Evolutionary conservation across 35 echinoderm and acorn worm genomes (phyloP), one percentile per base, ranked within the genome.

Genomic region (Ophioderma brevispina): DNA sequence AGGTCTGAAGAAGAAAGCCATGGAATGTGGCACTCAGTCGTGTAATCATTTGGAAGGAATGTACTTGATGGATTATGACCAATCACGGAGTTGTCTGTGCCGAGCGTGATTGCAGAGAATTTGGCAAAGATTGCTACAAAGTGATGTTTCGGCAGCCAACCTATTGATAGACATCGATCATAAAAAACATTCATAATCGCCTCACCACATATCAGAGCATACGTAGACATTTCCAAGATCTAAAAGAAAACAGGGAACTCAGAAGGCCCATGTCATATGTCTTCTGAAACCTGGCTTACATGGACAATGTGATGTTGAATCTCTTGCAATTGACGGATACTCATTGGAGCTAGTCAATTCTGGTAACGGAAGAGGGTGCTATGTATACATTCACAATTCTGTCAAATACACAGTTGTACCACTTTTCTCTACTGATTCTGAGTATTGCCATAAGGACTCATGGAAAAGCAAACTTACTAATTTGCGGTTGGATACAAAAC

Each of bases 231-330:
- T 43, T 82, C 6, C 32, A 84, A 31, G 91, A 88, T 82, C 39
- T 93, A 0, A 87, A 13, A 88, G 19, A 33, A n/a, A 41, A 88
- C 36, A 82, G 31, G 35, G 39, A 87, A 13, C 59, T 93, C 33
- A 70, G 36, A 87, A 87, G 77, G 36, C 43, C 82, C 77, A 87
- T 40, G 55, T 81, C 31, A 81, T 88, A 34, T 93, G 91, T 31
- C 46, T 93, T 76, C 85, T 23, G 91, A 93, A 82, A 93, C 91
- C 75, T 93, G 91, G 91, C 70, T 93, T 21, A 14, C 38, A 14
- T 14, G 21, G 37, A 56, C n/a, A 33, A 39, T 35, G 34, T n/a
- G 13, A 38, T 21, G 11, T 0, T n/a, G n/a, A 89, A 38, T 18
- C 8, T 36, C 30, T 36, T 0, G 33, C 1, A n/a, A 46, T 4